These are phyloP conservation scores for Caligus rogercresseyi DNA, from an alignment of 1,140 invertebrate genomes.

Conservation along the genomic window DNA sequence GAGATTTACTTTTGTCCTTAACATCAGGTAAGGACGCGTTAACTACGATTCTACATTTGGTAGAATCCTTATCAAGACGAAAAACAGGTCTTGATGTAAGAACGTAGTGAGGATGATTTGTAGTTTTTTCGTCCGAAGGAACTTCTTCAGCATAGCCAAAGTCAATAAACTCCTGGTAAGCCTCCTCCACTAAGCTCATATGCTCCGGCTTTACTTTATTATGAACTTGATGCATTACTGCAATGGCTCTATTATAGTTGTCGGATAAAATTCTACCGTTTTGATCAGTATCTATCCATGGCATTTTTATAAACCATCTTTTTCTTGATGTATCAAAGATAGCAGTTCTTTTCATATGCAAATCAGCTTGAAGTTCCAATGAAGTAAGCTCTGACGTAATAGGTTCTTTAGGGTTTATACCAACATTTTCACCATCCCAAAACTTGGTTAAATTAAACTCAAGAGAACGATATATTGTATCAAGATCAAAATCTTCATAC, in stretches of 20 bases:
- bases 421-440: conserved; percentile 1
- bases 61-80: neutral
- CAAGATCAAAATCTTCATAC: neutral
- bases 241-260: neutral
- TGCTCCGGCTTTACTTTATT: neutral
- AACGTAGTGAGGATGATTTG: neutral
- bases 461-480: neutral
- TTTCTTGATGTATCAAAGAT: neutral
- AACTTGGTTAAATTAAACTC: neutral
- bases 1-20: neutral
- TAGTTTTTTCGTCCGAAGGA: neutral
- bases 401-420: neutral
- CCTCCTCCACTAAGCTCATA: neutral
- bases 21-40: neutral
- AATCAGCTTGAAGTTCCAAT: too few relatives aligned
- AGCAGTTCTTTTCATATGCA: too few relatives aligned
- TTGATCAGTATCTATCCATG: neutral
- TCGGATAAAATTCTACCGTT: neutral
- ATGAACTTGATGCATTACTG: conserved; percentile 1
- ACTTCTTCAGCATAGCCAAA: neutral
- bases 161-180: neutral
- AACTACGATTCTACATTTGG: neutral
- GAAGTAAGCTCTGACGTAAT: neutral
- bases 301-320: conserved; percentile 1
- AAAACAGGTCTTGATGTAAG: neutral